Percentiles rank a stretch among this genome's conserved stretches.
phyloP scores from a whole-genome alignment of 2,888 invertebrate species.

The Syrista parreyssii region DNA sequence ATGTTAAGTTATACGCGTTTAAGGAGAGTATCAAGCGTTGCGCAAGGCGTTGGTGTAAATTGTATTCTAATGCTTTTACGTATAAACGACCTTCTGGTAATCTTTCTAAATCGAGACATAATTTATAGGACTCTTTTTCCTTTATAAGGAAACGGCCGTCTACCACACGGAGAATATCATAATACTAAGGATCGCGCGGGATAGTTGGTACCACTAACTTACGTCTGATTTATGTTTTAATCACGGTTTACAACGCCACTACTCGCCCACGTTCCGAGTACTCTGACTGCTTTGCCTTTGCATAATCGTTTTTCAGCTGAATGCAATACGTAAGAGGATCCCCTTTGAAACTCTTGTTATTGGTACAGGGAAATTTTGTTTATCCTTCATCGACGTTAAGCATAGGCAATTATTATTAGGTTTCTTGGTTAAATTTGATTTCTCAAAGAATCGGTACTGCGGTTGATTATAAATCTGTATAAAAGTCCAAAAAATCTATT shows the following conservation, averaged over 20 bases:
- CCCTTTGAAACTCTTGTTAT: slow-evolving; percentile 27
- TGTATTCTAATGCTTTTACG: neutral
- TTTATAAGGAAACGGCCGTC: neutral
- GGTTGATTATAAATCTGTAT: neutral
- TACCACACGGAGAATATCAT: slow-evolving; percentile 5
- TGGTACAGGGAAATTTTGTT: neutral
- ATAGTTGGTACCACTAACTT: slow-evolving; percentile 32
- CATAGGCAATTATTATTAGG: slow-evolving; percentile 1
- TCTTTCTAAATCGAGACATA: neutral
- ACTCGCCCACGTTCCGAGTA: slow-evolving; percentile 35
- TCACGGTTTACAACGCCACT: slow-evolving; percentile 39
- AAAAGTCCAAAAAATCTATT: neutral
- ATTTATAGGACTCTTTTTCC: neutral
- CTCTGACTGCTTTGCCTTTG: slow-evolving; percentile 38
- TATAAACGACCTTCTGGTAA: neutral
- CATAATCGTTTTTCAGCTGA: slow-evolving; percentile 39
- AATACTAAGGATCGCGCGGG: slow-evolving; percentile 21
- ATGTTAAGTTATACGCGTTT: neutral
- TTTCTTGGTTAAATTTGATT: slow-evolving; percentile 1
- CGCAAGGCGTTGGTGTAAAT: neutral
- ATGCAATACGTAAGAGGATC: slow-evolving; percentile 29
- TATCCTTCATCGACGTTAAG: neutral
- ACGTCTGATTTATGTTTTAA: slow-evolving; percentile 51
- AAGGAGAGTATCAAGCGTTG: neutral
- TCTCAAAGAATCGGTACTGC: too few relatives aligned